phyloP scores from a whole-genome alignment of 2,113 vertebrate genomes.

The Kryptolebias marmoratus region DNA sequence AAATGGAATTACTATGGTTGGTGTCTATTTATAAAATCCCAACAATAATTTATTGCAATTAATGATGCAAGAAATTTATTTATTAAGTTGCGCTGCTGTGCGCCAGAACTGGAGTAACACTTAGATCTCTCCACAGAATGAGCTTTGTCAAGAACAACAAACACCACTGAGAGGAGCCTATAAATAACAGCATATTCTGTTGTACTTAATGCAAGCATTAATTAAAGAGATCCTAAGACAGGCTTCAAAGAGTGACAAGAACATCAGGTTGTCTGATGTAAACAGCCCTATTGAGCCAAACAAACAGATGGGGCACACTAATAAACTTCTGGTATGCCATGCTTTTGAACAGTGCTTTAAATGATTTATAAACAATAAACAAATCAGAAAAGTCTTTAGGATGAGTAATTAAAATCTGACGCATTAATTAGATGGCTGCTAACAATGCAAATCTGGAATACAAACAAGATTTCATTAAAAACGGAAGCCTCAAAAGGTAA shows the following conservation, averaged over 20 bases:
- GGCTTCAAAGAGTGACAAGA: slow-evolving; percentile 32
- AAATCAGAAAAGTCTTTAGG: slow-evolving; percentile 32
- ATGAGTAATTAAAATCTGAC: slow-evolving; percentile 28
- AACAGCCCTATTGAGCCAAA: slow-evolving; percentile 25
- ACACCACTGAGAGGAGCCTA: slow-evolving; percentile 12
- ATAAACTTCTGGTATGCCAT: slow-evolving; percentile 50
- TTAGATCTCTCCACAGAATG: background rate
- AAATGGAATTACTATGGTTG: slow-evolving; percentile 1
- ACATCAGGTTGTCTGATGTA: slow-evolving; percentile 49
- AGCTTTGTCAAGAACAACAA: slow-evolving; percentile 5
- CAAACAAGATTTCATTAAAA: background rate
- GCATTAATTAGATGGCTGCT: slow-evolving; percentile 39
- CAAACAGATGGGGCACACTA: slow-evolving; percentile 58
- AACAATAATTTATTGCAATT: slow-evolving; percentile 19
- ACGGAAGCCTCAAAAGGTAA: background rate
- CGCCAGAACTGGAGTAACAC: background rate
- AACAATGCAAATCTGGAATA: slow-evolving; percentile 8
- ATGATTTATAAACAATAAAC: slow-evolving; percentile 40
- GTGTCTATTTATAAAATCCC: slow-evolving; percentile 8
- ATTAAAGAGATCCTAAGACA: slow-evolving; percentile 26
- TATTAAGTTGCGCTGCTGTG: slow-evolving; percentile 1
- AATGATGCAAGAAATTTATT: slow-evolving; percentile 11
- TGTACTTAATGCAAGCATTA: slow-evolving; percentile 18
- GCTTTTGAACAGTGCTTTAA: slow-evolving; percentile 42
- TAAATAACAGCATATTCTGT: background rate